phyloP scores from a whole-genome alignment of 1,140 invertebrate genomes.

The Octopus sinensis region DNA sequence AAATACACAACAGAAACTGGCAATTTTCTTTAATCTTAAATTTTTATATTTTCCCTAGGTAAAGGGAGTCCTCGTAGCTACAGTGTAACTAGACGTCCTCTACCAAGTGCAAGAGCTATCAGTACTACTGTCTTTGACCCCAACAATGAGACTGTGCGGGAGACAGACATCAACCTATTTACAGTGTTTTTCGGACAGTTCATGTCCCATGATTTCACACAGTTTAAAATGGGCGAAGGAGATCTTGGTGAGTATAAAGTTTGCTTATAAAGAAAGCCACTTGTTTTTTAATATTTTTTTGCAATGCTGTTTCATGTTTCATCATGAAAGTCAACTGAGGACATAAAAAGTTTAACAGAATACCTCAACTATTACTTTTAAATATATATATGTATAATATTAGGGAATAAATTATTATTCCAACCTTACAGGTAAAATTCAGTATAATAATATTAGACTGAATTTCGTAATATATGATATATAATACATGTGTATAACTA shows the following conservation, averaged over 20 bases:
- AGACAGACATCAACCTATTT: slow-evolving; percentile 19
- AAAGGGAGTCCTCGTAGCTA: slow-evolving; percentile 16
- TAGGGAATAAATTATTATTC: too few relatives aligned
- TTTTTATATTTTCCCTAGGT: slow-evolving; percentile 8
- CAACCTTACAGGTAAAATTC: too few relatives aligned
- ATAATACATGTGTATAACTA: too few relatives aligned
- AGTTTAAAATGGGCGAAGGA: slow-evolving; percentile 20
- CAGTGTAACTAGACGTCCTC: slow-evolving; percentile 2
- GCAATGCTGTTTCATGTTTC: too few relatives aligned
- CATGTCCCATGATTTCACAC: slow-evolving; percentile 25
- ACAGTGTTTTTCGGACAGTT: slow-evolving; percentile 28
- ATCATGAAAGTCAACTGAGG: too few relatives aligned
- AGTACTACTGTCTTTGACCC: slow-evolving; percentile 19
- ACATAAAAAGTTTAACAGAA: too few relatives aligned
- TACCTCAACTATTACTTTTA: too few relatives aligned
- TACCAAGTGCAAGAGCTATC: slow-evolving; percentile 24
- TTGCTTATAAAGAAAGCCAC: too few relatives aligned
- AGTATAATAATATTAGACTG: too few relatives aligned
- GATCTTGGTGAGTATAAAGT: slow-evolving; percentile 16
- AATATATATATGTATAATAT: too few relatives aligned
- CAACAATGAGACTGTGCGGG: background rate
- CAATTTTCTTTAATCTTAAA: background rate
- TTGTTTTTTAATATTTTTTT: too few relatives aligned
- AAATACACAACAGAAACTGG: background rate
- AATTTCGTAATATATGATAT: too few relatives aligned